Evolutionary conservation across 2,888 invertebrate genomes (phyloP).

Genomic region (Sarcophaga carnaria): DNA sequence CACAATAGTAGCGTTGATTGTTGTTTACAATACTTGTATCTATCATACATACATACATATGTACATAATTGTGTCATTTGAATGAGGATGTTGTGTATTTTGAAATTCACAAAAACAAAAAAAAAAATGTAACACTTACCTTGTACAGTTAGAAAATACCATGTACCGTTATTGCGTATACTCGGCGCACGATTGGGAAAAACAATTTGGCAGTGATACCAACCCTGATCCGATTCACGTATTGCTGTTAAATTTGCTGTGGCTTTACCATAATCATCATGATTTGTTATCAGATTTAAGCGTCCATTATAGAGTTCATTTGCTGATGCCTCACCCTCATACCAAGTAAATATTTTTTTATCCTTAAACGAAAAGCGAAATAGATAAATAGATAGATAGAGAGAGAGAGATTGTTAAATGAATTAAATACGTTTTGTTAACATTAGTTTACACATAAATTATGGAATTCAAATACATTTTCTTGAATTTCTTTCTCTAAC

Average conservation of each 20-base stretch:
- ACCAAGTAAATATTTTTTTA: slow-evolving; percentile 91
- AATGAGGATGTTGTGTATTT: not conserved
- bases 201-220: slow-evolving; percentile 94
- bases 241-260: slow-evolving; percentile 92
- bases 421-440: too few relatives aligned
- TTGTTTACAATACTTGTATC: not conserved
- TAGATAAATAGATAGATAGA: too few relatives aligned
- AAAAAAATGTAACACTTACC: slow-evolving; percentile 83
- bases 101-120: too few relatives aligned
- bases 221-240: slow-evolving; percentile 93
- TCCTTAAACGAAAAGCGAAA: slow-evolving; percentile 83
- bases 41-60: not conserved
- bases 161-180: slow-evolving; percentile 93
- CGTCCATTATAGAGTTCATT: slow-evolving; percentile 88
- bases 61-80: slow-evolving; percentile 27
- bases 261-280: slow-evolving; percentile 84
- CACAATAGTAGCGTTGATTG: slow-evolving; percentile 7
- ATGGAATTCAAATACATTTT: too few relatives aligned
- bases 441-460: too few relatives aligned
- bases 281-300: slow-evolving; percentile 85
- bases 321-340: slow-evolving; percentile 87
- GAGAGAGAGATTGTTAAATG: too few relatives aligned
- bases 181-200: slow-evolving; percentile 95
- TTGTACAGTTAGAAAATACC: slow-evolving; percentile 93
- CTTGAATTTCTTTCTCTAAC: too few relatives aligned